A percentile compares a stretch with the other conserved stretches of the same genome.
phyloP scores from a whole-genome alignment of 2,888 invertebrate genomes.

The Notocelia uddmanniana region DNA sequence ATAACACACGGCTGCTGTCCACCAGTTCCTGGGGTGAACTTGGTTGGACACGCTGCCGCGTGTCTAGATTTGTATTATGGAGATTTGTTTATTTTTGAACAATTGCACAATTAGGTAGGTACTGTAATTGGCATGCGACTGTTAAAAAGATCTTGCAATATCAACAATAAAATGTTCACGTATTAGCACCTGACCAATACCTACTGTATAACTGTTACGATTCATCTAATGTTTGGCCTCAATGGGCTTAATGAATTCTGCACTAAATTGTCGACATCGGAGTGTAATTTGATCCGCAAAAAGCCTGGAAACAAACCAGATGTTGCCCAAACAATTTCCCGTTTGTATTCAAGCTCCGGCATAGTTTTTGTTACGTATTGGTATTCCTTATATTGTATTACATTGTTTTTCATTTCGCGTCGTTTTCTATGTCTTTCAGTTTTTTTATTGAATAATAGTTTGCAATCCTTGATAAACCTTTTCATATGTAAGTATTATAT shows the following conservation, averaged over 20 bases:
- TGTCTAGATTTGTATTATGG: too few species aligned
- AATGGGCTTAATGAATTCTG: constrained; percentile 52
- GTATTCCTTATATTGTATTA: constrained; percentile 37
- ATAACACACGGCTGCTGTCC: too few species aligned
- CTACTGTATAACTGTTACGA: constrained; percentile 1
- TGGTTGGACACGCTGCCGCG: too few species aligned
- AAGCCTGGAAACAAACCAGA: constrained; percentile 47
- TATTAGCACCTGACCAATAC: background rate
- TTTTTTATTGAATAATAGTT: constrained; percentile 10
- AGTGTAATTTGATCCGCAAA: constrained; percentile 48
- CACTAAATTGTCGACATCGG: constrained; percentile 52
- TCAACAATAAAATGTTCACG: too few species aligned
- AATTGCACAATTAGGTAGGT: too few species aligned
- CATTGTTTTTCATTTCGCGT: constrained; percentile 23
- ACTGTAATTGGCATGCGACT: too few species aligned
- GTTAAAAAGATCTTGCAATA: background rate
- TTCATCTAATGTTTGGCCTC: constrained; percentile 8
- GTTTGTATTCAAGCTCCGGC: constrained; percentile 36
- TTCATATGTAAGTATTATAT: background rate
- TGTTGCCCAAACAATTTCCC: constrained; percentile 45
- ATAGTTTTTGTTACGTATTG: constrained; percentile 39
- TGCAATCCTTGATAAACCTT: background rate
- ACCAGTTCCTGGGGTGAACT: too few species aligned
- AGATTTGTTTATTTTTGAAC: too few species aligned
- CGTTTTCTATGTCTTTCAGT: constrained; percentile 12